These are phyloP conservation scores for Grammomys dolichurus DNA, from an alignment of 2,113 vertebrate species.

Conservation along the genomic window DNA sequence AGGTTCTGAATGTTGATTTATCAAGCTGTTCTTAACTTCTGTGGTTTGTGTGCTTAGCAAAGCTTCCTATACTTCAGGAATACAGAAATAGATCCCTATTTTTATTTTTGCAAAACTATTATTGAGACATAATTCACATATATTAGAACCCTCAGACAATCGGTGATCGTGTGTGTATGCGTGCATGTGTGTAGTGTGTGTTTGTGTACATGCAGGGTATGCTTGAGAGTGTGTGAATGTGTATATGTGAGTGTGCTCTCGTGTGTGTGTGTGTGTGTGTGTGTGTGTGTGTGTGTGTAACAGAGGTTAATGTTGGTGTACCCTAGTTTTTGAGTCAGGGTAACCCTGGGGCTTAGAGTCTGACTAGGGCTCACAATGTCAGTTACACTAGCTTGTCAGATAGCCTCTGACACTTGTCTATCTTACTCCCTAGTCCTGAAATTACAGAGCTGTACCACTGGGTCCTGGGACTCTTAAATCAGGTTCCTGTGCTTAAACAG, in stretches of 20 bases:
- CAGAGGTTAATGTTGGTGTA: not conserved
- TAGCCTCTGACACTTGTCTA: not conserved
- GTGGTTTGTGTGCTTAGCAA: constrained; percentile 67
- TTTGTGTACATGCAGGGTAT: not conserved
- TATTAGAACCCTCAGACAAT: not conserved
- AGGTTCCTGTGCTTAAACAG: not conserved
- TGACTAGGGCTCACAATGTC: not conserved
- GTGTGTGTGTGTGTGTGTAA: not conserved
- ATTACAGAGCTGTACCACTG: not conserved
- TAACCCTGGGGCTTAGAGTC: not conserved
- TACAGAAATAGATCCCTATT: constrained; percentile 65
- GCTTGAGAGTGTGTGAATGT: not conserved
- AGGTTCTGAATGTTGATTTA: constrained; percentile 78
- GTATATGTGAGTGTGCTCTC: not conserved
- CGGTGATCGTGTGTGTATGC: not conserved
- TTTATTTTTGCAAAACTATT: constrained; percentile 66
- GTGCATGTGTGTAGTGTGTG: not conserved
- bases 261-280: not conserved
- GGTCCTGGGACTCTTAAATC: not conserved
- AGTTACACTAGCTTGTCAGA: not conserved
- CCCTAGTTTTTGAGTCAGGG: not conserved
- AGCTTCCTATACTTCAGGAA: constrained; percentile 56
- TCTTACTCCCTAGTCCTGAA: not conserved
- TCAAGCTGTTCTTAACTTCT: constrained; percentile 80
- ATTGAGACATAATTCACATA: constrained; percentile 56